Conservation (phyloP, 2,888 invertebrate species). For the Drosophila neonasuta region DNA sequence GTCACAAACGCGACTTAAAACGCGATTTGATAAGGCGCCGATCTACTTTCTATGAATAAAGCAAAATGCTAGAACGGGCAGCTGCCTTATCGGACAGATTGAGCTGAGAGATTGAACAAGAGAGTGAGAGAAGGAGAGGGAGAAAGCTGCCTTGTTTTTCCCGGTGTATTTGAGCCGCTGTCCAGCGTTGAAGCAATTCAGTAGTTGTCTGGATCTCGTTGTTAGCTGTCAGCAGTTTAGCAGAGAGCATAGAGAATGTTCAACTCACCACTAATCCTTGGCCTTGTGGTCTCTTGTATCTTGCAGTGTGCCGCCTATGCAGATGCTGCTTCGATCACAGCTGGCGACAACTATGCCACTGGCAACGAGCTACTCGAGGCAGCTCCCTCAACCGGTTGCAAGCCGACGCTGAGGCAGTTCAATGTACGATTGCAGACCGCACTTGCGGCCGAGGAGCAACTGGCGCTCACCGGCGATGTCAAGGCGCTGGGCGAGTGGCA, state of each 20-base stretch:
- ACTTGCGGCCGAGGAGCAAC: constrained; percentile 85
- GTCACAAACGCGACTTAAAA: constrained; percentile 47
- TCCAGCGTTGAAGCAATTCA: constrained; percentile 38
- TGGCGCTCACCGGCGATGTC: constrained; percentile 88
- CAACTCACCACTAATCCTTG: constrained; percentile 52
- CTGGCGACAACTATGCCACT: constrained; percentile 40
- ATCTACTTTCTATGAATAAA: constrained; percentile 35
- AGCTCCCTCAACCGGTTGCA: constrained; percentile 44
- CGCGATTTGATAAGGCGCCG: constrained; percentile 45
- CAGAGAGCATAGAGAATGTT: constrained; percentile 31
- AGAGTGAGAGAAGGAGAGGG: not conserved
- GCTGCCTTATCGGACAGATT: constrained; percentile 1
- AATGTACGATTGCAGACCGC: constrained; percentile 82
- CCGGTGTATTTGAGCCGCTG: constrained; percentile 50
- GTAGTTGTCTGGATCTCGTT: constrained; percentile 35
- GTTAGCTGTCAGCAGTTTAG: too few relatives aligned
- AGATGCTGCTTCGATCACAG: constrained; percentile 59
- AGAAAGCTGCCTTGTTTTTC: not conserved
- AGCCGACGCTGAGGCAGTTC: constrained; percentile 66
- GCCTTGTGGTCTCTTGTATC: constrained; percentile 42
- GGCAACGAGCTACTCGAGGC: constrained; percentile 56
- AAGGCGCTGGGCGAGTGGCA: constrained; percentile 89
- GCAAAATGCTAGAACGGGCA: not conserved
- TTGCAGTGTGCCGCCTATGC: constrained; percentile 74
- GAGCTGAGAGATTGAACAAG: not conserved